These are phyloP conservation scores for Hemiscyllium ocellatum DNA, from an alignment of 2,113 vertebrate genomes.

Conservation along the genomic window DNA sequence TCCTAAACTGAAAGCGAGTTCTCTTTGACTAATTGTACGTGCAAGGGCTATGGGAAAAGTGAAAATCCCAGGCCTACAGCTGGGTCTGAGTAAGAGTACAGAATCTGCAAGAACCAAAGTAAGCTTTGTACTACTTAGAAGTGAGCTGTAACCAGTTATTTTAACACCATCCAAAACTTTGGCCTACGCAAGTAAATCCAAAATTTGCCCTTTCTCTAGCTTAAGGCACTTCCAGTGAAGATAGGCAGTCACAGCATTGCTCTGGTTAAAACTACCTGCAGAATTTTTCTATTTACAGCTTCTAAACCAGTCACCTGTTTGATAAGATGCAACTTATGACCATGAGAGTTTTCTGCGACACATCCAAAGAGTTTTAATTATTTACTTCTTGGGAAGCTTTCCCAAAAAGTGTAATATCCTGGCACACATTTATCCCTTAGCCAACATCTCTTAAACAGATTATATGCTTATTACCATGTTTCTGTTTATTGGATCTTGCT, in stretches of 20 bases:
- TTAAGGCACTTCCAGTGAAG: slow-evolving; percentile 49
- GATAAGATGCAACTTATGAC: not conserved
- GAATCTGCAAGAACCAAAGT: slow-evolving; percentile 54
- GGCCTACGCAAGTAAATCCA: slow-evolving; percentile 42
- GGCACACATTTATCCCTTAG: not conserved
- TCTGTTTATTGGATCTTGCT: not conserved
- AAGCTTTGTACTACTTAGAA: slow-evolving; percentile 44
- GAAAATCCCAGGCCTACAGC: slow-evolving; percentile 57
- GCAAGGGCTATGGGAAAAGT: slow-evolving; percentile 47
- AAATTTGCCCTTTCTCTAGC: slow-evolving; percentile 45
- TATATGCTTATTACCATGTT: not conserved
- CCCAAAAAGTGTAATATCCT: not conserved
- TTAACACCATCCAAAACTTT: slow-evolving; percentile 43
- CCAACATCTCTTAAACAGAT: slow-evolving; percentile 8
- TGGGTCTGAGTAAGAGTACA: slow-evolving; percentile 66
- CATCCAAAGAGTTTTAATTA: not conserved
- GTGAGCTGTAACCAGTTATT: slow-evolving; percentile 39
- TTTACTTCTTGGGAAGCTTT: not conserved
- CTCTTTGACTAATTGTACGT: slow-evolving; percentile 53
- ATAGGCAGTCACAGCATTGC: slow-evolving; percentile 41
- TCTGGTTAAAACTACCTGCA: not conserved
- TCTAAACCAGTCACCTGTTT: not conserved
- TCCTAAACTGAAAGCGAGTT: slow-evolving; percentile 52
- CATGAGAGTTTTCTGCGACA: too few relatives aligned
- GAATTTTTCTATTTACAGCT: not conserved